Evolutionary conservation across 2,888 invertebrate genomes (phyloP), one percentile per base, ranked within the genome.

Genomic region (Diarsia brunnea): DNA sequence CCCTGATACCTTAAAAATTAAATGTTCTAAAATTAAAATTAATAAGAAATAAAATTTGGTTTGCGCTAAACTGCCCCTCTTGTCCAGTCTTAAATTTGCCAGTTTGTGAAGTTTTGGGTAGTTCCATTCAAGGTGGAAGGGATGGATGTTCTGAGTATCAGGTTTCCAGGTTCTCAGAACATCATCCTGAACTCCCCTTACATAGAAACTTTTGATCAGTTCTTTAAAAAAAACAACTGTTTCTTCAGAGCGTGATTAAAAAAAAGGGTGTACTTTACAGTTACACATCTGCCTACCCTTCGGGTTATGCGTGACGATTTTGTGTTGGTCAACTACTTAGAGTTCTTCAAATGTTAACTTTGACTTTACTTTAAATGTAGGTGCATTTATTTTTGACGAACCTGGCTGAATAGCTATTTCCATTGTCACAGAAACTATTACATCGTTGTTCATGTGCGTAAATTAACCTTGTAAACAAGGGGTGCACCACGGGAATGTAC

Each of bases 1-100:
- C 10, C 99, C 99, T 0, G 98, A 97, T 0, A 99, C 98, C 97
- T 98, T n/a, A 86, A 0, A 80, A 58, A 61, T 60, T 21, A 45
- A 8, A 14, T 21, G n/a, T 8, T 38, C 11, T 43, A 24, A 43
- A 24, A n/a, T n/a, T 63, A 16, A 16, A 60, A 31, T 60, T 14
- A 16, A 55, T 24, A 58, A 58, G 24, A 58, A 55, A 24, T 24
- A 55, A 55, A 16, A 27, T 7, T 55, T 58, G 16, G 24, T 68
- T 45, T 58, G 16, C 7, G 38, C 19, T 61, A 19, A 21, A 31
- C 7, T 38, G 19, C 27, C 5, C 38, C 38, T 38, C 7, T 31
- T 31, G 16, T 47, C 27, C 27, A 11, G 60, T 16, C 7, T 69
- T 16, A 47, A 27, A 69, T 60, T 11, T 64, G 64, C 38, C 24